Evolutionary conservation across 2,888 invertebrate species (phyloP), one percentile per base, ranked within the genome.

Genomic region (Polyploca ridens): DNA sequence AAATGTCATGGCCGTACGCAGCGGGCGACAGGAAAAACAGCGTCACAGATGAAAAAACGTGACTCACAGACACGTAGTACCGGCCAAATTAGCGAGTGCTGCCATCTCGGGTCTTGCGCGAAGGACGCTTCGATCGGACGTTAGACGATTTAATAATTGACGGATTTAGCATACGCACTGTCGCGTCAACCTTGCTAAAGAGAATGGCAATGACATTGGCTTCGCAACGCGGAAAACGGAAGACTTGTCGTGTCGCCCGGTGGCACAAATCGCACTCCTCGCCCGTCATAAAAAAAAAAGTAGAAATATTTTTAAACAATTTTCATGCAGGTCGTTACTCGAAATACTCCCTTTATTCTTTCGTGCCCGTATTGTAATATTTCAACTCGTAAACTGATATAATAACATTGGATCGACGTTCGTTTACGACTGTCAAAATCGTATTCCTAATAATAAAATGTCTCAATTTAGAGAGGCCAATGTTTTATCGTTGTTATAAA

Each of bases 391-490:
- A 91, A 92, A 91, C 85, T 76, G 79, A 85, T 85, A 90, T 89
- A 88, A 91, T 91, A 91, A 89, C 90, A 85, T 74, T 67, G 83
- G 84, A 82, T 87, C 85, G 79, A 82, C 85, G 84, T 78, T 83
- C 83, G 81, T 92, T 93, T 93, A 93, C 85, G 90, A 89, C 90
- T 84, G 87, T 90, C 90, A 88, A 92, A 93, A 93, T 89, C 88
- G 90, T 91, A 91, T 92, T 90, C 88, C 91, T 91, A 91, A 92
- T 91, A 93, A 91, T 91, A 93, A 93, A 93, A 91, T 85, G 89
- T 89, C 92, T 91, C 90, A 91, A 92, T 92, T 91, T 89, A 84
- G 89, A 82, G 85, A 84, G 86, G 86, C 83, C 89, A 85, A 89
- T 90, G 90, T 90, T 93, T 91, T 91, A 93, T 93, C 83, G 81